Conservation (phyloP, 2,888 invertebrate genomes). For the Macrophya alboannulata region DNA sequence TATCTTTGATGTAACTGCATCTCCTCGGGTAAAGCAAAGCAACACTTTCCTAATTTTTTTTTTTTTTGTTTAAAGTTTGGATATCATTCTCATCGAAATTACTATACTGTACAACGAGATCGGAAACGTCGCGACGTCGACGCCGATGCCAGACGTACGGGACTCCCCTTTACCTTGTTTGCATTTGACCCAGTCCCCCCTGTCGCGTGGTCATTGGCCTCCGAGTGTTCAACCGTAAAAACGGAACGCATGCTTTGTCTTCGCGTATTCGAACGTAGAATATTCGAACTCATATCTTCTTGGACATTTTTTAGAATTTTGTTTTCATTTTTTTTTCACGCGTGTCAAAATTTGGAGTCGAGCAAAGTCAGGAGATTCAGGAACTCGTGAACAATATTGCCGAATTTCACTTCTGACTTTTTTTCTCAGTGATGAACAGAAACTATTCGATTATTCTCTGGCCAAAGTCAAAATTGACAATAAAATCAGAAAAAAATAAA, state of each 20-base stretch:
- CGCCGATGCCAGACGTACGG: conserved; percentile 17
- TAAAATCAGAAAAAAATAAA: no score
- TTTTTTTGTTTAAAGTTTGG: no score
- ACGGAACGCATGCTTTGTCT: conserved; percentile 12
- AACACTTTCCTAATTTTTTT: background rate
- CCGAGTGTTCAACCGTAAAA: conserved; percentile 53
- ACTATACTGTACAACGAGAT: conserved; percentile 4
- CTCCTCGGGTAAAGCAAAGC: no score
- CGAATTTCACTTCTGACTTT: background rate
- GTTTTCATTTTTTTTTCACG: background rate
- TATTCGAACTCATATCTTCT: background rate
- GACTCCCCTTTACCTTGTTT: conserved; percentile 38
- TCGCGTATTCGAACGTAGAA: background rate
- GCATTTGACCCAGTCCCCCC: conserved; percentile 49
- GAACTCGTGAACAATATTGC: background rate
- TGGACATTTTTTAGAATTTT: background rate
- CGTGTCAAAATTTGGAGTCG: background rate
- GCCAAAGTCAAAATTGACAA: no score
- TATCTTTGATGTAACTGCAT: no score
- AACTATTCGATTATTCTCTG: no score
- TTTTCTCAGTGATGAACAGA: no score
- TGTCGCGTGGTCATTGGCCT: conserved; percentile 44
- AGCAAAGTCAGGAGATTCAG: background rate
- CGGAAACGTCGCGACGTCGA: background rate
- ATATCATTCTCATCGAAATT: background rate